Base-by-base conservation (phyloP, 1,140 invertebrate genomes). In the Fragariocoptes setiger region DNA sequence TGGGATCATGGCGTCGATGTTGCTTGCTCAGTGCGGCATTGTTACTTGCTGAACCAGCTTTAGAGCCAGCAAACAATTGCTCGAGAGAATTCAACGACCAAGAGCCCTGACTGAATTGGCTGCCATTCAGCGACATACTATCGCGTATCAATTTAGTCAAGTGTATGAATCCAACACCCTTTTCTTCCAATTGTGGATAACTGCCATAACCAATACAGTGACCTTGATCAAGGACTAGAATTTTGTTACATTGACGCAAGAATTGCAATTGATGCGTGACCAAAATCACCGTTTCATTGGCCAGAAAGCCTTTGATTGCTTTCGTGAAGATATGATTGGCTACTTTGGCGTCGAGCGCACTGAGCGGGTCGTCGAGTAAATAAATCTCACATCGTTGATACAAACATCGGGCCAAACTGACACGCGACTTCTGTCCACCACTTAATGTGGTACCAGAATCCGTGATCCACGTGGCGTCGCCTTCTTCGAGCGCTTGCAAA, bases 211-310 rank as follows among this genome's bases (percentile, higher is more conserved):
- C 46, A 13, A 44, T 14, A 20, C 31, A 38, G 14, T 31, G 8
- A 14, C 48, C 50, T 42, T 75, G 66, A 51, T 74, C 69, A 46
- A 82, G 53, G 3, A 77, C 67, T 31, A 79, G 55, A 46, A 83
- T 76, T 47, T 69, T 63, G 52, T 75, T 66, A 0, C 71, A 74
- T 16, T 65, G 63, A 50, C 69, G 66, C 15, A 83, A 60, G 53
- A 49, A 53, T 42, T 61, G 57, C 3, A 60, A 44, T 41, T 61
- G 59, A 51, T 61, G 59, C n/a, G 59, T 61, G 2, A 54, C 53
- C 18, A 62, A 44, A 38, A 62, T 50, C 4, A 50, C 42, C 1
- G 51, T 48, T 45, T 59, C 60, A 5, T 53, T 44, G 20, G 49
- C 50, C 4, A 61, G 44, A 51, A 71, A 70, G 2, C 67, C 69